Conservation (phyloP, 2,888 invertebrate species). For the Drosophila diplacantha region DNA sequence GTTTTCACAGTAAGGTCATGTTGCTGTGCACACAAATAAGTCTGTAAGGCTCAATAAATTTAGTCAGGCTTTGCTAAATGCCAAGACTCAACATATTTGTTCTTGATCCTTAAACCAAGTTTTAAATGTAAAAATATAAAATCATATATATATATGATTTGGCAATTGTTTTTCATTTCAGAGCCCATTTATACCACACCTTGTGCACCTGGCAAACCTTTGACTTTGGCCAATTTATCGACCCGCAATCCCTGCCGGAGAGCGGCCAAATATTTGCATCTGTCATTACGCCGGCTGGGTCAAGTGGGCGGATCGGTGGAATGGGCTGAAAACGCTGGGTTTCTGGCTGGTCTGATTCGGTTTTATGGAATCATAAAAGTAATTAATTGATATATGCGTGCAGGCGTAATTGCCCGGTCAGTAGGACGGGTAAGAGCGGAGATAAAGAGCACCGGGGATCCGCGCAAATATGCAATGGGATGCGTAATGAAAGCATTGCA, state of each 20-base stretch:
- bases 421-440: conserved; percentile 12
- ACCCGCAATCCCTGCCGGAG: conserved; percentile 20
- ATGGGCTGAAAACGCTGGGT: conserved; percentile 1
- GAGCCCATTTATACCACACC: background rate
- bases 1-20: background rate
- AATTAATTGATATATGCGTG: conserved; percentile 66
- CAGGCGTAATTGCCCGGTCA: conserved; percentile 54
- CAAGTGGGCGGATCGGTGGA: conserved; percentile 5
- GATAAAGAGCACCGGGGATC: conserved; percentile 29
- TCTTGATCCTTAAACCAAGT: background rate
- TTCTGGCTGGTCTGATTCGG: conserved; percentile 19
- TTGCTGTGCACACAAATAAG: background rate
- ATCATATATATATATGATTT: background rate
- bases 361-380: conserved; percentile 65
- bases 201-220: conserved; percentile 17
- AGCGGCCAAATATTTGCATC: conserved; percentile 61
- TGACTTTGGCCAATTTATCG: conserved; percentile 33
- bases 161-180: conserved; percentile 1
- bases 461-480: conserved; percentile 51
- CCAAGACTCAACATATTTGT: background rate
- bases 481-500: conserved; percentile 47
- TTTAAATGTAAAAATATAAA: background rate
- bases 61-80: background rate
- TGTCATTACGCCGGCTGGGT: conserved; percentile 48
- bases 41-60: too few species aligned